Conservation (phyloP, 2,113 vertebrate genomes). For the Platanista minor region DNA sequence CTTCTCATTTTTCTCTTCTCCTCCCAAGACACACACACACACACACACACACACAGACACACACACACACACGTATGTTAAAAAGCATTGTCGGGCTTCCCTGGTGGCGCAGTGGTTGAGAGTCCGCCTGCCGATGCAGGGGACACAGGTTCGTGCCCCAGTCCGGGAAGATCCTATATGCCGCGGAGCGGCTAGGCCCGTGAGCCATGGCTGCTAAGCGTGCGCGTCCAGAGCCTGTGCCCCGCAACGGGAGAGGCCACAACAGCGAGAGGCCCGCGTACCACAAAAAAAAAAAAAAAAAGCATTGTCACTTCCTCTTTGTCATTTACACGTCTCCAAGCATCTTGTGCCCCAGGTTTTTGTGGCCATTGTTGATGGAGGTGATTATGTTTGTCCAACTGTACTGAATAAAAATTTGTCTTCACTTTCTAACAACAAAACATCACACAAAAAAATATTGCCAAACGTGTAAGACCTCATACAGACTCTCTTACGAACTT, state of each 20-base stretch:
- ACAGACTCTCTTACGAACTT: background rate
- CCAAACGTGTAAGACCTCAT: background rate
- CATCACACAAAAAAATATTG: background rate
- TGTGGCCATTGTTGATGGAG: background rate
- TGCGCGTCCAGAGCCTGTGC: too few species aligned
- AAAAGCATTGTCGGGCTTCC: background rate
- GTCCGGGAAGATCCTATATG: too few species aligned
- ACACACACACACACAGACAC: too few species aligned
- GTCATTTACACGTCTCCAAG: background rate
- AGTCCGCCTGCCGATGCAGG: too few species aligned
- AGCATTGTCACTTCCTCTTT: background rate
- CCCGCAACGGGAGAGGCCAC: too few species aligned
- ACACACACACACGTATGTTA: too few species aligned
- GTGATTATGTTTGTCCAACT: background rate
- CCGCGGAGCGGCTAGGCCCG: too few species aligned
- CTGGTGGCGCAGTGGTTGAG: too few species aligned
- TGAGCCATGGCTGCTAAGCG: too few species aligned
- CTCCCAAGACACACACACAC: background rate
- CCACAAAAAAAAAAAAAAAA: too few species aligned
- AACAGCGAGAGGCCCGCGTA: too few species aligned
- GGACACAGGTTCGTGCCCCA: too few species aligned
- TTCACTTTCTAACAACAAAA: background rate
- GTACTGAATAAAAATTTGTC: background rate
- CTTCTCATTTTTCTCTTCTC: background rate
- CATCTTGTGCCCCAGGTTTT: background rate